These are phyloP conservation scores for Melipona bicolor DNA, from an alignment of 2,888 invertebrate species.

Conservation along the genomic window DNA sequence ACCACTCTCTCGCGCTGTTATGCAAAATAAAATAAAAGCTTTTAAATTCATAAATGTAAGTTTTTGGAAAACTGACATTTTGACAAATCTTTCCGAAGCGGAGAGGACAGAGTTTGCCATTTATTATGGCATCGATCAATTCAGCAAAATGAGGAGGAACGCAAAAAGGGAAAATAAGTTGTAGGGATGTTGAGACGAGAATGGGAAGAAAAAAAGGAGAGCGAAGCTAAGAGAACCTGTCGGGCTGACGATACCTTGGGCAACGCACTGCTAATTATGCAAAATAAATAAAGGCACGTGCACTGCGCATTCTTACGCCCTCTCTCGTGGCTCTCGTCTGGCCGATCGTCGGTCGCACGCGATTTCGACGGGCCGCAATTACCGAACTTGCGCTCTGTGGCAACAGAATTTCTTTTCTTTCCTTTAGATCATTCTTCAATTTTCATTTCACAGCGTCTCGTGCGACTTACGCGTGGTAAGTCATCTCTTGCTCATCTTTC, in stretches of 20 bases:
- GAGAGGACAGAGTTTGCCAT: not conserved
- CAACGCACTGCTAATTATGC: slow-evolving; percentile 76
- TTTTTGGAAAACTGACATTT: not conserved
- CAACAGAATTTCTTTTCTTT: slow-evolving; percentile 41
- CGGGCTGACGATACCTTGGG: slow-evolving; percentile 55
- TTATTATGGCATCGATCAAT: slow-evolving; percentile 24
- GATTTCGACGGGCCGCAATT: slow-evolving; percentile 78
- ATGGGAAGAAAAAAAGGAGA: slow-evolving; percentile 34
- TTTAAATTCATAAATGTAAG: not conserved
- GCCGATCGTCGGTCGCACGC: slow-evolving; percentile 71
- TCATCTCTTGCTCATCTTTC: not conserved
- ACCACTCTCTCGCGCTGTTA: not conserved
- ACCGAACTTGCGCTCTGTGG: slow-evolving; percentile 72
- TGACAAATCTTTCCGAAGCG: not conserved
- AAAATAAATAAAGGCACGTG: slow-evolving; percentile 81
- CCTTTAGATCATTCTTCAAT: slow-evolving; percentile 4
- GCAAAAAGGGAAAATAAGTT: slow-evolving; percentile 16
- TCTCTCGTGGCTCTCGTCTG: slow-evolving; percentile 51
- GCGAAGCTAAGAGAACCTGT: slow-evolving; percentile 60
- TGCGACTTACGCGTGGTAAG: not conserved
- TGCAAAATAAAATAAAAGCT: not conserved
- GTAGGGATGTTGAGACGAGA: slow-evolving; percentile 21
- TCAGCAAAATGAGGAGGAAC: not conserved
- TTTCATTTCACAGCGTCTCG: not conserved
- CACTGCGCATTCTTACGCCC: slow-evolving; percentile 75